Conservation (phyloP, 2,797 vertebrate genomes). For the Dendrocincla tyrannina region DNA sequence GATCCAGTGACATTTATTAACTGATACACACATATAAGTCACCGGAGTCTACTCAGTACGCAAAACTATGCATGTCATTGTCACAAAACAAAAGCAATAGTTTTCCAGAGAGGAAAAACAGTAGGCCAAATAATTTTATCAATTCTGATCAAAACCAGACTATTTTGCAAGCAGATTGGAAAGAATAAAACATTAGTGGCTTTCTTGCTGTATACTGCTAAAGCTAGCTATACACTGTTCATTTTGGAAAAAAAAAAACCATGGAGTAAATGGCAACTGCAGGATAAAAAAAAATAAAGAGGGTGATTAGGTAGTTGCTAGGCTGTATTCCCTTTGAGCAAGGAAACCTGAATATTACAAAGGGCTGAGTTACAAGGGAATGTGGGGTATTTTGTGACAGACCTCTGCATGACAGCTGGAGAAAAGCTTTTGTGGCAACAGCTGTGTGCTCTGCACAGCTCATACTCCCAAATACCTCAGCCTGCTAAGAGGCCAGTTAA, state of each 20-base stretch:
- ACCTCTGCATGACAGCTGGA: constrained; percentile 79
- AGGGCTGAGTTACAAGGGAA: constrained; percentile 70
- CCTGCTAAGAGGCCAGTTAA: constrained; percentile 25
- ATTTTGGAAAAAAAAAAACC: neutral
- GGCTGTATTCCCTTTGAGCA: constrained; percentile 52
- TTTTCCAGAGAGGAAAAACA: neutral
- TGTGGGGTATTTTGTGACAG: constrained; percentile 74
- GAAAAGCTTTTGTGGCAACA: constrained; percentile 75
- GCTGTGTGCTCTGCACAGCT: constrained; percentile 74
- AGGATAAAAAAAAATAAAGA: constrained; percentile 5
- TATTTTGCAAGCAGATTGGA: neutral
- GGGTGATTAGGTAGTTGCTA: constrained; percentile 34
- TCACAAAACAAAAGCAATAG: neutral
- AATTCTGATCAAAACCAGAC: neutral
- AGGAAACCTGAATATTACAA: constrained; percentile 65
- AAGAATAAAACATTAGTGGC: neutral
- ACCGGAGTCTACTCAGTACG: neutral
- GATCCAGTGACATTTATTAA: neutral
- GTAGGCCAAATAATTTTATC: neutral
- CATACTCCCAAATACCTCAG: constrained; percentile 70
- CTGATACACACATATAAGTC: neutral
- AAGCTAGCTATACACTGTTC: neutral
- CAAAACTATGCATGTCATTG: neutral
- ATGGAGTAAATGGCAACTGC: constrained; percentile 51
- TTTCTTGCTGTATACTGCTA: neutral